phyloP scores from a whole-genome alignment of 2,797 vertebrate genomes.

The Oreortyx pictus region DNA sequence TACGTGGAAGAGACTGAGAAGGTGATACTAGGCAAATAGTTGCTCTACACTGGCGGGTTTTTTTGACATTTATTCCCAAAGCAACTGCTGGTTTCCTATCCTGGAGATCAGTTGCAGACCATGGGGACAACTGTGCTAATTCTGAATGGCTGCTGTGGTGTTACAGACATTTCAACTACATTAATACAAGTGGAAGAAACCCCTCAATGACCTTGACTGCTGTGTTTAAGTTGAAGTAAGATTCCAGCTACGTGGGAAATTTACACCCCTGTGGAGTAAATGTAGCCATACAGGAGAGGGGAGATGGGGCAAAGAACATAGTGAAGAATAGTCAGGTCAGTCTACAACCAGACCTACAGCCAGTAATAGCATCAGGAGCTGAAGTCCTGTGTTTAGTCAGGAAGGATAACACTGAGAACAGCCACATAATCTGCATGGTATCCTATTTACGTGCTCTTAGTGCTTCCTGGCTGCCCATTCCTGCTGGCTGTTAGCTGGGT shows the following conservation, averaged over 20 bases:
- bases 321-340: background rate
- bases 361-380: rapidly evolving
- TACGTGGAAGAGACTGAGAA: background rate
- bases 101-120: background rate
- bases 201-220: background rate
- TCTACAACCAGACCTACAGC: background rate
- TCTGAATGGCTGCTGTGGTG: background rate
- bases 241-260: background rate
- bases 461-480: background rate
- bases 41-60: background rate
- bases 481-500: background rate
- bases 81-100: background rate
- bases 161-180: background rate
- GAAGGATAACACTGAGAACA: background rate
- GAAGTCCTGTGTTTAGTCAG: background rate
- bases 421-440: background rate
- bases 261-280: background rate
- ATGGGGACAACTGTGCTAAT: background rate
- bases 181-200: background rate
- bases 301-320: background rate
- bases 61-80: background rate
- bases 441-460: background rate
- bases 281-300: background rate
- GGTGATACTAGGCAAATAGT: background rate
- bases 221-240: background rate